Evolutionary conservation across 1,140 invertebrate genomes (phyloP).

Genomic region (Metopolophium dirhodum): DNA sequence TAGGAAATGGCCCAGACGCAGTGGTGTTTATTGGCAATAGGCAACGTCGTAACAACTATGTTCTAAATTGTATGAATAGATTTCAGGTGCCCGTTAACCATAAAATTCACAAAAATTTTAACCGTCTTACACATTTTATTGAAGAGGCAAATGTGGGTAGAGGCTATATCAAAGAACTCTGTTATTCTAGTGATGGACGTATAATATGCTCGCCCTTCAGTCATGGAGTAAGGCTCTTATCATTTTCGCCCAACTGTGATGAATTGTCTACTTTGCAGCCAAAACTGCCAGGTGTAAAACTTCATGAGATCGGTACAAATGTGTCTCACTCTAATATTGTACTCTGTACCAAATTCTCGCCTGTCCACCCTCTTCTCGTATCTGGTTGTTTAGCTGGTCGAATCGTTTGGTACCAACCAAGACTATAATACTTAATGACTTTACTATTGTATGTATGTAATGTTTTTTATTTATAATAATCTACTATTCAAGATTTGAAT

Average conservation of each 20-base stretch:
- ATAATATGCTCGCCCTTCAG: constrained; percentile 89
- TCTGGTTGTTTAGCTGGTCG: constrained; percentile 87
- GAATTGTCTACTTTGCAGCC: constrained; percentile 77
- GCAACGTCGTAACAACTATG: neutral
- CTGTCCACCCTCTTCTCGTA: constrained; percentile 81
- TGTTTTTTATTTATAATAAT: neutral
- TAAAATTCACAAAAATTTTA: constrained; percentile 69
- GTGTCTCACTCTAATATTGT: constrained; percentile 82
- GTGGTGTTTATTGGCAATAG: constrained; percentile 26
- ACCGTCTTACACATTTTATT: constrained; percentile 81
- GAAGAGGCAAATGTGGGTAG: constrained; percentile 85
- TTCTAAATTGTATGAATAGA: constrained; percentile 12
- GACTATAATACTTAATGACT: constrained; percentile 64
- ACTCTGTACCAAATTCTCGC: constrained; percentile 91
- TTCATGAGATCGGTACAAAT: constrained; percentile 73
- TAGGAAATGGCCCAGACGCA: neutral
- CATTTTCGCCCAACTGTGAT: constrained; percentile 78
- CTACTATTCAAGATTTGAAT: neutral
- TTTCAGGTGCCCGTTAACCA: constrained; percentile 52
- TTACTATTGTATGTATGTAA: neutral
- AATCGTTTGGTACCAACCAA: constrained; percentile 88
- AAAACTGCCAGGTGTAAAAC: constrained; percentile 63
- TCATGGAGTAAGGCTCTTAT: constrained; percentile 80
- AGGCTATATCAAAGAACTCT: constrained; percentile 75
- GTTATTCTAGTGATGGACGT: constrained; percentile 87